Evolutionary conservation across 2,113 vertebrate species (phyloP), one percentile per base, ranked within the genome.

Genomic region (Rhinoderma darwinii): DNA sequence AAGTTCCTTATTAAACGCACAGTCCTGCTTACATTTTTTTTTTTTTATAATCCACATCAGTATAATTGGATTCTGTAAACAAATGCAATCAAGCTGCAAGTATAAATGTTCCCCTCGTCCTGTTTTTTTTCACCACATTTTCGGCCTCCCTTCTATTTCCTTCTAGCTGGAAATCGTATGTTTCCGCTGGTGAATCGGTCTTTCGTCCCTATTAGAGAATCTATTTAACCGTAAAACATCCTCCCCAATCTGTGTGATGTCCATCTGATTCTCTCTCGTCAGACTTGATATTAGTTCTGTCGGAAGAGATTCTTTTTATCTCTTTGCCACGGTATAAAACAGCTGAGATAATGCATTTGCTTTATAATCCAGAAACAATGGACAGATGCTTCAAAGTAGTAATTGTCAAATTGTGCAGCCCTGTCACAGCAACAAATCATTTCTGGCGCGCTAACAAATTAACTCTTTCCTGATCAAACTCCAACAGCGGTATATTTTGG

Each of bases 251-350:
- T 78, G 75, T 56, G 54, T 56, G 77, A 86, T 81, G 61, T 81
- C 63, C 84, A 72, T 80, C 76, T 70, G 76, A 86, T 86, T 56
- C 44, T 51, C 68, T 68, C 76, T 81, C 44, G 76, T 73, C 84
- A 81, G 84, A 73, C 37, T 86, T 72, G 47, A 81, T 81, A 86
- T 80, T 81, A 78, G 68, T 73, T 86, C 63, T 73, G 76, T n/a
- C 51, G 44, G 35, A 73, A 72, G 77, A 18, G 32, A 37, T 70
- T 70, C 39, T 68, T 81, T 86, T 86, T 80, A 86, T 81, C 84
- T 86, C 61, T 61, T 43, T 18, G 59, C 61, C 51, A 43, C 39
- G 59, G 74, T 79, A 86, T 79, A 79, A 79, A 86, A 82, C 30
- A 83, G 44, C 44, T 14, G 32, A 83, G 82, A 75, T 75, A 73